Evolutionary conservation across 2,113 vertebrate genomes (phyloP).

Genomic region (Thamnophis sirtalis): DNA sequence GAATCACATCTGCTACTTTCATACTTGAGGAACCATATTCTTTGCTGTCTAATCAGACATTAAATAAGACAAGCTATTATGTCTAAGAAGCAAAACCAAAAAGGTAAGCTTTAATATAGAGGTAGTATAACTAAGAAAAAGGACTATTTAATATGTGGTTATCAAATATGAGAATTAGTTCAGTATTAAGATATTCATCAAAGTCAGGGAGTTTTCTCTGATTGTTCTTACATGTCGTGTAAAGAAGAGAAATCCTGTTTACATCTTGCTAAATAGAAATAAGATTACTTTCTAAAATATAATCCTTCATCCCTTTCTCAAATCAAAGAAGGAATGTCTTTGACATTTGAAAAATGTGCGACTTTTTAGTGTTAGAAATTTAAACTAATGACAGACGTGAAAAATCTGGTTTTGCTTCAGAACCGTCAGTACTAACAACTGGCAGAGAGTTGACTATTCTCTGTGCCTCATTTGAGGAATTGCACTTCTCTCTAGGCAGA

Average conservation of each 20-base stretch:
- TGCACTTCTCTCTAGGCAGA: not conserved
- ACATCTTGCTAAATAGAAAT: not conserved
- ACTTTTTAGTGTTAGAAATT: not conserved
- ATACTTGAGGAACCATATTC: conserved; percentile 1
- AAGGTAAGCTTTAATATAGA: conserved; percentile 57
- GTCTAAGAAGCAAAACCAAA: conserved; percentile 70
- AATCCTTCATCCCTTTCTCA: not conserved
- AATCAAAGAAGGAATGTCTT: not conserved
- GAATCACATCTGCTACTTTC: conserved; percentile 4
- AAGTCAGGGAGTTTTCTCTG: not conserved
- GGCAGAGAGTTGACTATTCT: not conserved
- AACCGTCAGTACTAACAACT: not conserved
- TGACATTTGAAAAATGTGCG: too few species aligned
- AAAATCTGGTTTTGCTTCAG: not conserved
- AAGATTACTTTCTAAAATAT: not conserved
- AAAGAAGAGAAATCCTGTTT: not conserved
- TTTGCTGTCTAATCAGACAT: conserved; percentile 1
- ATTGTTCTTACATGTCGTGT: not conserved
- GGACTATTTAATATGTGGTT: not conserved
- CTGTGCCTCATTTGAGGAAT: not conserved
- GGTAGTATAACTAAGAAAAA: not conserved
- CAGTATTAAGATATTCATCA: not conserved
- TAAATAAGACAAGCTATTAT: conserved; percentile 44
- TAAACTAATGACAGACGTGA: not conserved
- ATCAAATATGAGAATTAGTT: not conserved